Conservation (phyloP, 2,113 vertebrate species). For the Scomber scombrus region DNA sequence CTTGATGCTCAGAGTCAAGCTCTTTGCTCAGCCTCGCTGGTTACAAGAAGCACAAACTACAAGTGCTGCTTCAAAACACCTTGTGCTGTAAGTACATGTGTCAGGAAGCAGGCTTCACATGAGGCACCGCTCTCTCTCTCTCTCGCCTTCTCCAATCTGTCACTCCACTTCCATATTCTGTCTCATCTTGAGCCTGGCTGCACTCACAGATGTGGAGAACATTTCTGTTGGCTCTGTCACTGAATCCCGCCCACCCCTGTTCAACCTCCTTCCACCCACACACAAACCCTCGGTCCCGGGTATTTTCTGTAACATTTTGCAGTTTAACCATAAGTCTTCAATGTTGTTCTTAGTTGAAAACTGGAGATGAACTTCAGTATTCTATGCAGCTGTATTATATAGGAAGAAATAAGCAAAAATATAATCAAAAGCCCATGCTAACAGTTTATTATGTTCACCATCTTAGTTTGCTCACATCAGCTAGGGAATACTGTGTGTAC, state of each 20-base stretch:
- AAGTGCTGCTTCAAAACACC: slow-evolving; percentile 59
- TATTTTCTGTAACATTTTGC: slow-evolving; percentile 15
- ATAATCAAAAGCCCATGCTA: background rate
- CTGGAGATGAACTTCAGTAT: background rate
- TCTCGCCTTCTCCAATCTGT: slow-evolving; percentile 55
- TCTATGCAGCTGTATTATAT: background rate
- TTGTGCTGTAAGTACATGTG: slow-evolving; percentile 58
- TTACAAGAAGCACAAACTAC: slow-evolving; percentile 28
- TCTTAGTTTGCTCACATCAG: too few species aligned
- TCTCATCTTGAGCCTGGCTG: slow-evolving; percentile 58
- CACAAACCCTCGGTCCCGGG: background rate
- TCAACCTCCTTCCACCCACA: slow-evolving; percentile 14
- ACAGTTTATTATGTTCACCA: too few species aligned
- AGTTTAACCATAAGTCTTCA: slow-evolving; percentile 15
- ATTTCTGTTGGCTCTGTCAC: slow-evolving; percentile 32
- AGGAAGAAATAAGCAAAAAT: background rate
- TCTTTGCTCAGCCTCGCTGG: slow-evolving; percentile 42
- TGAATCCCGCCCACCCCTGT: slow-evolving; percentile 4
- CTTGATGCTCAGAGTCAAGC: slow-evolving; percentile 42
- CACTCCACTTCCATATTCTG: slow-evolving; percentile 60
- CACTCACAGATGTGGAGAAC: slow-evolving; percentile 56
- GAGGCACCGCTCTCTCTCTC: slow-evolving; percentile 39
- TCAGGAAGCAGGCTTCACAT: slow-evolving; percentile 57
- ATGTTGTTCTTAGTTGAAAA: background rate
- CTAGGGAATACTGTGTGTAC: too few species aligned